A percentile compares a stretch with the other conserved stretches of the same genome.
phyloP scores from a whole-genome alignment of 1,140 invertebrate genomes.

The Drosophila ercepeae region DNA sequence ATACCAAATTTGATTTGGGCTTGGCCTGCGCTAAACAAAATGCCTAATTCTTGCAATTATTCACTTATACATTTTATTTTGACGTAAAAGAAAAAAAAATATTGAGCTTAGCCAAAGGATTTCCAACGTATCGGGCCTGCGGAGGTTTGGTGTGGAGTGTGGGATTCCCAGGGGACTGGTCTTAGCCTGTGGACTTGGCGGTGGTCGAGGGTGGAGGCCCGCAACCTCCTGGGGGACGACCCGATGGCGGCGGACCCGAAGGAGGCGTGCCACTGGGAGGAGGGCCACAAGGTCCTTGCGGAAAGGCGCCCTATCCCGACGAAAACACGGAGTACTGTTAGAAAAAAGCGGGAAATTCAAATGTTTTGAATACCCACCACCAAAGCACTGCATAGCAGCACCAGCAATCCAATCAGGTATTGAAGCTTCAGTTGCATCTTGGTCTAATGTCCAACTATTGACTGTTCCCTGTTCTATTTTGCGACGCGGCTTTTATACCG shows the following conservation, averaged over 20 bases:
- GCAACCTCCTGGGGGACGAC: conserved; percentile 45
- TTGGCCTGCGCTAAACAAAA: too few species aligned
- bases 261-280: conserved; percentile 61
- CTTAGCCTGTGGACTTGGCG: conserved; percentile 28
- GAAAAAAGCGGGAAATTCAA: too few species aligned
- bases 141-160: not conserved
- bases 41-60: conserved; percentile 1
- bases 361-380: conserved; percentile 38
- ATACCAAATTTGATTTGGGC: too few species aligned
- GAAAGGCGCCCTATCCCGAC: conserved; percentile 28
- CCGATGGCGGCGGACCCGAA: conserved; percentile 48
- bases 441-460: not conserved
- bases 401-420: conserved; percentile 41
- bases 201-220: conserved; percentile 47
- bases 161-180: not conserved
- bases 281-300: conserved; percentile 52
- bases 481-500: conserved; percentile 34
- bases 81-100: conserved; percentile 8
- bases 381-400: conserved; percentile 44
- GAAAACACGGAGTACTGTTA: not conserved
- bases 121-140: not conserved
- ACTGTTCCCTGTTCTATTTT: conserved; percentile 2
- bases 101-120: conserved; percentile 16
- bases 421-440: conserved; percentile 62
- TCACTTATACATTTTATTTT: conserved; percentile 12